Evolutionary conservation across 2,888 invertebrate species (phyloP), one percentile per base, ranked within the genome.

Genomic region (Standfussiana lucernea): DNA sequence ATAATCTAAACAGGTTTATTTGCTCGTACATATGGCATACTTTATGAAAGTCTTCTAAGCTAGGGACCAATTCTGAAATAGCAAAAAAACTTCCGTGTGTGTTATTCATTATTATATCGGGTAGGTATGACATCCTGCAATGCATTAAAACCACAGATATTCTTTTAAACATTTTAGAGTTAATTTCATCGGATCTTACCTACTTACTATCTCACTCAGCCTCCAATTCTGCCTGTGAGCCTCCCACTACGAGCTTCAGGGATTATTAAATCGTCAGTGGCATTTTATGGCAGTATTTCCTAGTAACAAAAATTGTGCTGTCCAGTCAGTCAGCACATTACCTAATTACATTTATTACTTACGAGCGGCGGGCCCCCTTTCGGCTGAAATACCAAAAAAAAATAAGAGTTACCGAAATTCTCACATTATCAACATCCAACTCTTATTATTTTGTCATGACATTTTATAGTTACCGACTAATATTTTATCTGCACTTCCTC

Each of bases 381-480:
- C 62, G 0, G 62, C 62, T 62, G 32, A 62, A 62, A 37, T 13
- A 11, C 21, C 21, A 6, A 24, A 62, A 37, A 5, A 24, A 21
- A 61, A 11, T n/a, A n/a, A 62, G 62, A 37, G 11, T 37, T 37
- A 21, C 13, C 37, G 7, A 10, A 62, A 24, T 37, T 37, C 5
- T 37, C 62, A 37, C 24, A 59, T 59, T 59, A 40, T 40, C n/a
- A 64, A 64, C 15, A 40, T n/a, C 8, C 7, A 40, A 18, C n/a
- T 40, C 13, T 40, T 24, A 40, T n/a, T 37, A n/a, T 15, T 3
- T 37, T 40, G n/a, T 40, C 64, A n/a, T 15, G 15, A 64, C 7
- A 64, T 64, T 64, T 24, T n/a, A 40, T 64, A 40, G 8, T 64
- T 64, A 40, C 64, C 64, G n/a, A 64, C n/a, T 64, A 64, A n/a